Conservation (phyloP, 2,113 vertebrate species). For the Tretioscincus oriximinensis region DNA sequence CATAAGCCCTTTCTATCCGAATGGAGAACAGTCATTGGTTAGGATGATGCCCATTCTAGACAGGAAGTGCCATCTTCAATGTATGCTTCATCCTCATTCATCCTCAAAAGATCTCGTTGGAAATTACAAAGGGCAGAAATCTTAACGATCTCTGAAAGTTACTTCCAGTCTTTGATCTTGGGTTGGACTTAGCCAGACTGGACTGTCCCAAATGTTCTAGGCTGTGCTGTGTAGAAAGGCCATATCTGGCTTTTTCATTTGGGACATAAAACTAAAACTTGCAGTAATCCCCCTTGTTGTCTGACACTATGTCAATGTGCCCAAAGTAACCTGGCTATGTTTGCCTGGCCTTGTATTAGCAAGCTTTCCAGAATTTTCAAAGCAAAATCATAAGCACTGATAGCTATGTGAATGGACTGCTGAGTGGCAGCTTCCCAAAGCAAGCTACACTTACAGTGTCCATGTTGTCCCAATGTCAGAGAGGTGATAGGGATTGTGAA, state of each 20-base stretch:
- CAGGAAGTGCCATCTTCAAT: no score
- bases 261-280: not conserved
- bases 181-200: no score
- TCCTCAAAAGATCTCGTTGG: not conserved
- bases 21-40: no score
- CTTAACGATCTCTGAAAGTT: no score
- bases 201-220: no score
- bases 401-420: not conserved
- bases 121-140: not conserved
- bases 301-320: not conserved
- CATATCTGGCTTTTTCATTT: no score
- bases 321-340: not conserved
- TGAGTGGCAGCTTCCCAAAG: not conserved
- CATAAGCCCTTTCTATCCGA: no score
- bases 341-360: not conserved
- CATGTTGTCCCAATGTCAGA: not conserved
- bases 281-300: not conserved
- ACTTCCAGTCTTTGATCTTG: no score
- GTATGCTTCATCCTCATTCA: no score
- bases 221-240: no score
- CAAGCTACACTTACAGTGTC: not conserved
- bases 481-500: not conserved
- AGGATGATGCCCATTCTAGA: no score
- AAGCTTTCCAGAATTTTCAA: not conserved
- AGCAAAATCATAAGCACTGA: not conserved